Evolutionary conservation across 1,140 invertebrate species (phyloP), one percentile per base, ranked within the genome.

Genomic region (Drosophila athabasca): DNA sequence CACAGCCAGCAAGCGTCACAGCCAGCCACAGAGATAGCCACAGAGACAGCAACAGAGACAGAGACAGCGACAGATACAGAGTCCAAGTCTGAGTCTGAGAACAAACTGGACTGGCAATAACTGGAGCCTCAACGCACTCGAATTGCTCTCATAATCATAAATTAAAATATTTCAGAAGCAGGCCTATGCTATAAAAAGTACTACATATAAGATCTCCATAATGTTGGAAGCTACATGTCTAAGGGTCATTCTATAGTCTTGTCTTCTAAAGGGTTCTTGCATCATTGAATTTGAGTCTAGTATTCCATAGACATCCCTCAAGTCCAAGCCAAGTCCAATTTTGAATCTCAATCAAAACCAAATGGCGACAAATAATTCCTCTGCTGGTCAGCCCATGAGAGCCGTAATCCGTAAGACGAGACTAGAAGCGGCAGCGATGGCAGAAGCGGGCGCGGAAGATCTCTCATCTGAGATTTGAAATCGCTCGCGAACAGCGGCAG

Each of bases 341-440:
- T 31, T 8, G 53, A 80, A 71, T 50, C 77, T 76, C 59, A 71
- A 62, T 80, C 60, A 41, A 41, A 53, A 39, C 67, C 67, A 67
- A 78, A 82, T 74, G 64, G 55, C 79, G 51, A 77, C 79, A 81
- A 58, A 49, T 50, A 65, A 53, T 62, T 78, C 67, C 66, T 59
- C 46, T 49, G 54, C 43, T 74, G 71, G 67, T 71, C 66, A 69
- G 54, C 39, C 31, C 31, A 8, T 8, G 31, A 31, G 31, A 9
- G 31, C 8, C 31, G 31, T 9, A 31, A 2, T 31, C 8, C 31
- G 31, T 31, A 31, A 31, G 31, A 8, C 31, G 31, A 9, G 31
- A 31, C 8, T 2, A 9, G 31, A 3, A 31, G 31, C 0, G 24
- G 24, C 4, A 26, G 24, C 24, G 24, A 0, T 0, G 5, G 24